Percentiles rank a stretch among this genome's conserved stretches.
These are phyloP conservation scores for Zygogramma bicolorata DNA, from an alignment of 2,888 invertebrate genomes.

Conservation along the genomic window DNA sequence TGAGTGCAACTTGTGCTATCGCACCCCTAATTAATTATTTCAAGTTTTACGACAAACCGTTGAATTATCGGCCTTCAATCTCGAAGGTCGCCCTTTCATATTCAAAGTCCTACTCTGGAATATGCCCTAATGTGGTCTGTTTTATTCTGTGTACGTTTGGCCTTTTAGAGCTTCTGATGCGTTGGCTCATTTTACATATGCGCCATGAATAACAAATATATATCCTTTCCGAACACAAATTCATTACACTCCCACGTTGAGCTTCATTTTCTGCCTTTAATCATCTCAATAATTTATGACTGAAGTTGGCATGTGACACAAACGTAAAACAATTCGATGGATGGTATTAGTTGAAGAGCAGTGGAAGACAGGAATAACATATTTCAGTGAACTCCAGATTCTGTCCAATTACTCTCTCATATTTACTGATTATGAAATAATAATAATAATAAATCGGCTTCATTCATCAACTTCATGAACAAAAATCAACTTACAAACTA, in stretches of 20 bases:
- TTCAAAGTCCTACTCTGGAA: not conserved
- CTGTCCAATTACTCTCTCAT: too few species aligned
- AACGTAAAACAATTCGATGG: too few species aligned
- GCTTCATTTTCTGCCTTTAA: not conserved
- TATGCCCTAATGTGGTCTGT: not conserved
- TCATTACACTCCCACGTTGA: not conserved
- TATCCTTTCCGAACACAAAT: not conserved
- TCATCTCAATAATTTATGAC: not conserved
- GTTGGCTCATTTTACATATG: conserved; percentile 18
- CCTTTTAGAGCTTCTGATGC: conserved; percentile 6
- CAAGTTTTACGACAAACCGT: not conserved
- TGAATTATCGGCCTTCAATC: not conserved
- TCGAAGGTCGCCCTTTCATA: not conserved
- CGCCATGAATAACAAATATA: conserved; percentile 15
- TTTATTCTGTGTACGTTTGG: conserved; percentile 4
- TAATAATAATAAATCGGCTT: too few species aligned
- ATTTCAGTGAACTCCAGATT: too few species aligned
- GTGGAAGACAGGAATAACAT: too few species aligned
- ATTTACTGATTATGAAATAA: too few species aligned
- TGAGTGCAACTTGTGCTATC: too few species aligned
- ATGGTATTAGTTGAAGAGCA: too few species aligned
- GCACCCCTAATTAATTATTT: too few species aligned
- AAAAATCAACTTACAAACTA: too few species aligned
- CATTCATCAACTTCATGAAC: too few species aligned
- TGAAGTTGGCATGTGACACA: too few species aligned